Conservation (phyloP, 2,113 vertebrate species). For the Cyanocitta stelleri region DNA sequence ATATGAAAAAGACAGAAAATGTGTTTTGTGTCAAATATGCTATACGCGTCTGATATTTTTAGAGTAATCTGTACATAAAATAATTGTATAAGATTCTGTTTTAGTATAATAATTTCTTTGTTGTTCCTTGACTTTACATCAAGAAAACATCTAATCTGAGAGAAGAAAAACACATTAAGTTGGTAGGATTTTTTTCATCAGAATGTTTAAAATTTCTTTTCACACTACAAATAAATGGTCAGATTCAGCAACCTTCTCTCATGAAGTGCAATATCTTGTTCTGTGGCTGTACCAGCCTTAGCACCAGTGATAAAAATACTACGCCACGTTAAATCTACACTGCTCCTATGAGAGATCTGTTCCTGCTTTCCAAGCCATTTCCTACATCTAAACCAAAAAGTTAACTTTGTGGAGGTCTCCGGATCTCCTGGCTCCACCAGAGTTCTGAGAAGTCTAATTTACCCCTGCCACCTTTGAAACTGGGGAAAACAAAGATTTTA, state of each 20-base stretch:
- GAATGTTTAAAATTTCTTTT: neutral
- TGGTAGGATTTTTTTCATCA: neutral
- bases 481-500: neutral
- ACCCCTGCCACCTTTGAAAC: neutral
- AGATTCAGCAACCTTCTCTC: neutral
- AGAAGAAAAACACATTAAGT: neutral
- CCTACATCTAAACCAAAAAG: neutral
- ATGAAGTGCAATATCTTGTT: neutral
- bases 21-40: neutral
- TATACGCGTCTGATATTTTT: neutral
- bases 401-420: neutral
- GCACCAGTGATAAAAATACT: neutral
- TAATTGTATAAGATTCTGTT: neutral
- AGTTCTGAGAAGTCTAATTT: neutral
- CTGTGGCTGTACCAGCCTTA: neutral
- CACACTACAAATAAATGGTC: neutral
- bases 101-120: neutral
- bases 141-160: neutral
- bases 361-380: neutral
- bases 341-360: neutral
- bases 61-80: neutral
- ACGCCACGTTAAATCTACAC: neutral
- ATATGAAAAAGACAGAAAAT: neutral
- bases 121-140: neutral
- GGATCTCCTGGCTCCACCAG: neutral